Evolutionary conservation across 2,888 invertebrate genomes (phyloP).

Genomic region (Chorisops tibialis): DNA sequence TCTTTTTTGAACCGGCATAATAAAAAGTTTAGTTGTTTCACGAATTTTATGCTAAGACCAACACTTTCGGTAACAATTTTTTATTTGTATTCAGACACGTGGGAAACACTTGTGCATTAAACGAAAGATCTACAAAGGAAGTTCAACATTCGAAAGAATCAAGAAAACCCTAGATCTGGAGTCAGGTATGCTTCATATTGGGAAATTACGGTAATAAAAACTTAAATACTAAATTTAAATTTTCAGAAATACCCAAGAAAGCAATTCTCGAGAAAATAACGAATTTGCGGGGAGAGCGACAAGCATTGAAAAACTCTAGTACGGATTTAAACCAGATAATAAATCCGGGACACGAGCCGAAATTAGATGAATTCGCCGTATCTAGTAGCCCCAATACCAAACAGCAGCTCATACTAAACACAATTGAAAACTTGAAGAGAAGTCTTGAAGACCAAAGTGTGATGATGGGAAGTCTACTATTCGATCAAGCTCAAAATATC

Average conservation of each 20-base stretch:
- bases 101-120: too few species aligned
- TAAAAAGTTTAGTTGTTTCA: too few species aligned
- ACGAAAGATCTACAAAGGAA: constrained; percentile 71
- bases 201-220: not conserved
- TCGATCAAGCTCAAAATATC: too few species aligned
- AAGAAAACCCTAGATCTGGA: constrained; percentile 56
- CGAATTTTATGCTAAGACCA: too few species aligned
- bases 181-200: constrained; percentile 47
- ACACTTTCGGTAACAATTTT: too few species aligned
- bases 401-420: constrained; percentile 66
- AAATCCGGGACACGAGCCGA: constrained; percentile 33
- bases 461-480: too few species aligned
- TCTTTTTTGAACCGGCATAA: too few species aligned
- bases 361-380: constrained; percentile 34
- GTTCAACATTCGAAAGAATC: constrained; percentile 54
- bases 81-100: too few species aligned
- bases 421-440: constrained; percentile 72
- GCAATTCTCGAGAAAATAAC: constrained; percentile 57
- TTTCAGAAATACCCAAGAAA: constrained; percentile 46
- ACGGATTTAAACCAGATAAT: constrained; percentile 41
- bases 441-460: constrained; percentile 71
- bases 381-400: constrained; percentile 41
- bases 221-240: not conserved
- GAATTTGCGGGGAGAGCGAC: constrained; percentile 55
- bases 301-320: constrained; percentile 50